Evolutionary conservation across 2,113 vertebrate genomes (phyloP).

Genomic region (Dunckerocampus dactyliophorus): DNA sequence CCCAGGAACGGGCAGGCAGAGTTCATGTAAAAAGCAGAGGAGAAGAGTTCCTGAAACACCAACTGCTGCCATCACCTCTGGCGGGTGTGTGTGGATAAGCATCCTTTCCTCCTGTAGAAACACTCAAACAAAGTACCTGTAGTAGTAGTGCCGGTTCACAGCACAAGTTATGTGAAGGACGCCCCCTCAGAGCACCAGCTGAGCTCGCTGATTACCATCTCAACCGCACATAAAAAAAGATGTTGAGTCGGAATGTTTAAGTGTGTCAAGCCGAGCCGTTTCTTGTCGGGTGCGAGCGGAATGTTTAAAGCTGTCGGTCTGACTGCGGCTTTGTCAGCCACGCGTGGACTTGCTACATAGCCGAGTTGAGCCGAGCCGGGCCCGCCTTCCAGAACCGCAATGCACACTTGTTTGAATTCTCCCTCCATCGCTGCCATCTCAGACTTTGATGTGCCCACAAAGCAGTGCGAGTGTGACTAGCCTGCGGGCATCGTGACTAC

Average conservation of each 20-base stretch:
- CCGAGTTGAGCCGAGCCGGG: not conserved
- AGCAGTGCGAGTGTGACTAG: constrained; percentile 45
- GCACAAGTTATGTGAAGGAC: too few species aligned
- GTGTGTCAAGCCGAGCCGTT: constrained; percentile 15
- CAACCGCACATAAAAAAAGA: constrained; percentile 3
- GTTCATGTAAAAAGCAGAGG: constrained; percentile 68
- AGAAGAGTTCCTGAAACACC: constrained; percentile 67
- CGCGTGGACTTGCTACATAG: constrained; percentile 56
- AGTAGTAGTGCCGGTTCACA: too few species aligned
- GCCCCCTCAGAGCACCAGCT: too few species aligned
- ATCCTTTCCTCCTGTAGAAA: constrained; percentile 63
- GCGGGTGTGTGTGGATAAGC: constrained; percentile 9
- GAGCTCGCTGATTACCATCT: too few species aligned
- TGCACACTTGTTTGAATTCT: constrained; percentile 45
- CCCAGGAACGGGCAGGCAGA: too few species aligned
- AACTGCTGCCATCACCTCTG: constrained; percentile 51
- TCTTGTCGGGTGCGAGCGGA: constrained; percentile 25
- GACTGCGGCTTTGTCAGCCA: constrained; percentile 49
- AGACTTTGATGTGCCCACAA: constrained; percentile 51
- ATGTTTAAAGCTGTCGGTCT: constrained; percentile 59
- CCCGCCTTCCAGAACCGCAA: constrained; percentile 34
- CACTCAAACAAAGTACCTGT: constrained; percentile 14
- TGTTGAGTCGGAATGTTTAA: constrained; percentile 41
- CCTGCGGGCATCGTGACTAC: constrained; percentile 38
- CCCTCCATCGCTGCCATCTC: constrained; percentile 44